Base-by-base conservation (phyloP, 2,113 vertebrate species). In the Orthonyx spaldingii region DNA sequence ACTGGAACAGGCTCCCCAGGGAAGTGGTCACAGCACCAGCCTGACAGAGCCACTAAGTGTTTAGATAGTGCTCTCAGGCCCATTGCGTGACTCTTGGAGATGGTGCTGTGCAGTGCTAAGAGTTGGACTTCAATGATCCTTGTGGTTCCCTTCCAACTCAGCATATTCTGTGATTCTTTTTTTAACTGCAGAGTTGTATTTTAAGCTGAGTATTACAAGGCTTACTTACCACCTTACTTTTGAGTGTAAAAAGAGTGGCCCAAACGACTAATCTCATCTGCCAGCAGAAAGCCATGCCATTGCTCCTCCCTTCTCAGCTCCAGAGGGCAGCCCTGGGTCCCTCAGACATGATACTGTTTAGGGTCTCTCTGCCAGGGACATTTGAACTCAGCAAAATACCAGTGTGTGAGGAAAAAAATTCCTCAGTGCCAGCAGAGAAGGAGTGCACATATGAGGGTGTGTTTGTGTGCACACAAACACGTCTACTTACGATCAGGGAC, bases 211-310 rank as follows among this genome's bases (percentile, higher is more conserved):
- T 88, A 71, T 94, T 75, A 70, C 66, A 64, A 52, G 35, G 75
- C 53, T 96, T 97, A 86, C 89, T 97, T 95, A 96, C 23, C 32
- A 55, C 18, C 69, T 87, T 78, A 71, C 96, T 97, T 97, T 87
- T 70, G 96, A 96, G 77, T 80, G 68, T 69, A 70, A 93, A 81
- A 52, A 90, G 88, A 68, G 80, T 41, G 41, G 50, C 47, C 55
- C 13, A 13, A 24, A 39, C 96, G 92, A 97, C 76, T 96, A 96
- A 96, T 39, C 50, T 63, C 7, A 18, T 30, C 0, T 3, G 23
- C 71, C 33, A 41, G 80, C 69, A 89, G 82, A 72, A 94, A 69
- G 81, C 41, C 26, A 5, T 44, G 46, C 24, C 1, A 8, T 50
- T 1, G 3, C 11, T 83, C 23, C 63, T 84, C n/a, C 74, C 30